Evolutionary conservation across 2,797 vertebrate species (phyloP), one percentile per base, ranked within the genome.

Genomic region (Antrozous pallidus): DNA sequence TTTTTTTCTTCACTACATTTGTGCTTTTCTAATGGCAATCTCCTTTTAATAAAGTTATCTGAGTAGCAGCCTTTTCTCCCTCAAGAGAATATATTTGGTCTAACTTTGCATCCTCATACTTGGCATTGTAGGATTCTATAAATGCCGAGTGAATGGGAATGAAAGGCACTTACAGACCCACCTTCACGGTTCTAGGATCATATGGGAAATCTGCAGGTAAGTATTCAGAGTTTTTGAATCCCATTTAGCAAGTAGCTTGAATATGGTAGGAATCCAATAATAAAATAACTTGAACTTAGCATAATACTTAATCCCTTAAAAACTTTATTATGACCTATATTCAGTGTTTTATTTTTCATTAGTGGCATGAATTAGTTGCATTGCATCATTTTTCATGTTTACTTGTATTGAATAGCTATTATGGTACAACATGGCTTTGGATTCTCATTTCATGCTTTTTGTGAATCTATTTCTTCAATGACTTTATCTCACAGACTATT

Each of bases 401-500:
- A 61, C 9, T 93, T 90, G 20, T 5, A 79, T 63, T 36, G 17
- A 77, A 45, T 3, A 36, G 24, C 14, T 77, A 33, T n/a, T 63
- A 58, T n/a, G 67, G 24, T 58, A 89, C 84, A 86, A 89, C 2
- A 1, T 40, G 38, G 8, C 18, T 94, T 88, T 51, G 36, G 87
- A 74, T 80, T 90, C 45, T 91, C 75, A 74, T 80, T 49, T 91
- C 8, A 61, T 54, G 18, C 42, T 33, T 58, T 83, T 77, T 40
- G 11, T 91, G 47, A 73, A n/a, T 69, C 58, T 73, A 49, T 67
- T 79, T 20, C 28, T 28, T 51, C 51, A 87, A 24, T 70, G 86
- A 78, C 91, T 96, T 93, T 95, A 93, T 97, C 93, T 92, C 95
- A 90, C 47, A 79, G 79, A 75, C 70, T 92, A 86, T 65, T 84